These are phyloP conservation scores for Morone saxatilis DNA, from an alignment of 2,113 vertebrate species.

Conservation along the genomic window DNA sequence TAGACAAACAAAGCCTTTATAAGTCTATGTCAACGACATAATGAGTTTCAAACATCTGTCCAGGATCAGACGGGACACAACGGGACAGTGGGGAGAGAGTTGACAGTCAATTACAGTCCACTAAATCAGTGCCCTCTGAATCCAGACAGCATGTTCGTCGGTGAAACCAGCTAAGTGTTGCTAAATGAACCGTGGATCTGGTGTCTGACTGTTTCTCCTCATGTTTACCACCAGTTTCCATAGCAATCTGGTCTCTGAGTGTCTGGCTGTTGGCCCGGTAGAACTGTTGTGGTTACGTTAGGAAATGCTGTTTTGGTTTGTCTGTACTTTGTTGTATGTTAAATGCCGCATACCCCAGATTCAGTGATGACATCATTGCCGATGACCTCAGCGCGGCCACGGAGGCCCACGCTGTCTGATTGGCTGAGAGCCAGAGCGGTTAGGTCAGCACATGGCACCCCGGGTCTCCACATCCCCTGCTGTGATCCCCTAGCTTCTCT, in stretches of 20 bases:
- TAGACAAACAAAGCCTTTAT: slow-evolving; percentile 30
- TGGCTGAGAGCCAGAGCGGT: slow-evolving; percentile 85
- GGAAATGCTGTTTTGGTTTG: slow-evolving; percentile 82
- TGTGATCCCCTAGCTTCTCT: slow-evolving; percentile 54
- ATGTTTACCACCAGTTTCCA: slow-evolving; percentile 91
- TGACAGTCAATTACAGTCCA: slow-evolving; percentile 23
- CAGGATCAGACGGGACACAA: slow-evolving; percentile 29
- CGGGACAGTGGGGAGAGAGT: slow-evolving; percentile 18
- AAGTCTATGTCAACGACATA: slow-evolving; percentile 55
- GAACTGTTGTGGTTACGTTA: slow-evolving; percentile 95
- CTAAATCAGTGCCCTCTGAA: slow-evolving; percentile 60
- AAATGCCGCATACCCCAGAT: slow-evolving; percentile 87
- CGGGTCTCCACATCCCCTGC: slow-evolving; percentile 62
- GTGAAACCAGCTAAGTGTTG: slow-evolving; percentile 63
- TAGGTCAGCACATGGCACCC: slow-evolving; percentile 91
- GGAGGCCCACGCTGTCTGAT: slow-evolving; percentile 73
- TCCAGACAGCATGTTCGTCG: slow-evolving; percentile 65
- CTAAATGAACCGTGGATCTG: slow-evolving; percentile 79
- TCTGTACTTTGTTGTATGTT: slow-evolving; percentile 77
- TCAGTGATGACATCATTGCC: slow-evolving; percentile 94
- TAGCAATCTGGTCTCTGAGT: slow-evolving; percentile 87
- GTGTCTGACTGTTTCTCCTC: slow-evolving; percentile 89
- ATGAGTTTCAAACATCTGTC: slow-evolving; percentile 60
- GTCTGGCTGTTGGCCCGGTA: slow-evolving; percentile 88
- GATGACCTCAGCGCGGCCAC: slow-evolving; percentile 79